Evolutionary conservation across 1,140 invertebrate species (phyloP).

Genomic region (Andrena cerasifolii): DNA sequence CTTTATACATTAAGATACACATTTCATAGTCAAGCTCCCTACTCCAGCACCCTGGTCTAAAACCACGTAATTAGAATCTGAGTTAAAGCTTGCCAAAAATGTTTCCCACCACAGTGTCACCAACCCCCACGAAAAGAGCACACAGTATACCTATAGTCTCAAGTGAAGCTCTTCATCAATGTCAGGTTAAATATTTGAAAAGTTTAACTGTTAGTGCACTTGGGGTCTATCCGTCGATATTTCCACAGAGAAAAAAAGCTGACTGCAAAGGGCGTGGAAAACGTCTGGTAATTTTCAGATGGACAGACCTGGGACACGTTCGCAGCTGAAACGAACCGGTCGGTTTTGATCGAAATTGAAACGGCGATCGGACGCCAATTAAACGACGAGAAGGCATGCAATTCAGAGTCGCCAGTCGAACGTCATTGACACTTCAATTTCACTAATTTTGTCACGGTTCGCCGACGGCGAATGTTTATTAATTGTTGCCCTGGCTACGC

Average conservation of each 20-base stretch:
- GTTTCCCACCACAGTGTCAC: too few relatives aligned
- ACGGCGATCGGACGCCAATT: constrained; percentile 8
- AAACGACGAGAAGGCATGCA: neutral
- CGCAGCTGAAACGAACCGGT: constrained; percentile 14
- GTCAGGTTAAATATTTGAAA: neutral
- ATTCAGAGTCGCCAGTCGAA: neutral
- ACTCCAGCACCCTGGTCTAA: too few relatives aligned
- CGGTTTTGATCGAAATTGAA: constrained; percentile 21
- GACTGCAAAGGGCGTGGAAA: neutral
- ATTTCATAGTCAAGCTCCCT: too few relatives aligned
- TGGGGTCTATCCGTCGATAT: too few relatives aligned
- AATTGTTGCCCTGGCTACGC: constrained; percentile 8
- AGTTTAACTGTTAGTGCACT: neutral
- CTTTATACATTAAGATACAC: too few relatives aligned
- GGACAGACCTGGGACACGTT: neutral
- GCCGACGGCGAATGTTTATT: constrained; percentile 18
- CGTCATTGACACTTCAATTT: constrained; percentile 26
- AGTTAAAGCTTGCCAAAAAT: too few relatives aligned
- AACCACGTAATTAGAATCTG: too few relatives aligned
- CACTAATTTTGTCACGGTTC: constrained; percentile 12
- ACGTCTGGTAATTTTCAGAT: neutral
- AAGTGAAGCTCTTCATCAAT: too few relatives aligned
- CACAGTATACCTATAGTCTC: too few relatives aligned
- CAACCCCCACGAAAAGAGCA: too few relatives aligned
- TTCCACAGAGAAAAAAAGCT: neutral